Conservation (phyloP, 2,797 vertebrate species). For the Gouania willdenowi region DNA sequence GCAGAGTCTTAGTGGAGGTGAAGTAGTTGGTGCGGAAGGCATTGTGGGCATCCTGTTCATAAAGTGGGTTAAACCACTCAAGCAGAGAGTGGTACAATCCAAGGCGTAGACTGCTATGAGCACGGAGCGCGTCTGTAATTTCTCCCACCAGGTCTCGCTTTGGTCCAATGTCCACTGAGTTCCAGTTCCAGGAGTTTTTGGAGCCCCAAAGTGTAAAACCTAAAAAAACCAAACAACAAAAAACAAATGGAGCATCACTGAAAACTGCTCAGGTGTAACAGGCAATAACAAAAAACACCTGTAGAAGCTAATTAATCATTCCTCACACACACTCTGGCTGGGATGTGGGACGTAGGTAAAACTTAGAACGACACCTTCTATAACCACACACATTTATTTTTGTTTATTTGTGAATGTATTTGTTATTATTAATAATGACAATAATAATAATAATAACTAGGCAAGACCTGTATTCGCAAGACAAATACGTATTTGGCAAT, state of each 20-base stretch:
- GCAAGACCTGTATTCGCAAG: no score
- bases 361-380: no score
- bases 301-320: no score
- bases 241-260: background rate
- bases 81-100: slow-evolving; percentile 96
- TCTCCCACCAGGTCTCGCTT: slow-evolving; percentile 86
- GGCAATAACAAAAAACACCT: background rate
- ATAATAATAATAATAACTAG: no score
- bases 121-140: slow-evolving; percentile 77
- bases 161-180: slow-evolving; percentile 85
- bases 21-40: slow-evolving; percentile 78
- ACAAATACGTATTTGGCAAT: no score
- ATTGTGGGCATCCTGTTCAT: slow-evolving; percentile 73
- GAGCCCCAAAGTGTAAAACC: slow-evolving; percentile 95
- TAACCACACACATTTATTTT: no score
- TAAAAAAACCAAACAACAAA: slow-evolving; percentile 34
- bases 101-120: slow-evolving; percentile 76
- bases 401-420: no score
- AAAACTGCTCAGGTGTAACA: no score
- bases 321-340: no score
- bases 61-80: slow-evolving; percentile 95
- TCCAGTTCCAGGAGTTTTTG: slow-evolving; percentile 93
- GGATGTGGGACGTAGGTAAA: no score
- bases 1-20: slow-evolving; percentile 81
- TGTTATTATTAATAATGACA: no score